Evolutionary conservation across 1,140 invertebrate species (phyloP).

Genomic region (Halesus radiatus): DNA sequence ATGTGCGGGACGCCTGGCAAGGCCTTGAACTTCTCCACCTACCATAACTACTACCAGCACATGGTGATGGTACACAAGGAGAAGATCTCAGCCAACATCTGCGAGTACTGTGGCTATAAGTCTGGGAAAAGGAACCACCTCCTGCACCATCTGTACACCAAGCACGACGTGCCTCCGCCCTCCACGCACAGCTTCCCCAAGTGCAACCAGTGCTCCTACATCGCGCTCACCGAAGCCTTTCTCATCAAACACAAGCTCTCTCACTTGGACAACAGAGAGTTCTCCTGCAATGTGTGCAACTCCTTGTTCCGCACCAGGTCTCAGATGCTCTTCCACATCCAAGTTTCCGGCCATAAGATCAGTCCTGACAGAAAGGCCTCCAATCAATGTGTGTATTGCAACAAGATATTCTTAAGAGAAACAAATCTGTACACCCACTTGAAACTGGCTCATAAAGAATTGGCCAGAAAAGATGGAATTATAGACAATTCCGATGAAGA

Average conservation of each 20-base stretch:
- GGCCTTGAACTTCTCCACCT: conserved; percentile 80
- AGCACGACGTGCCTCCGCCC: conserved; percentile 83
- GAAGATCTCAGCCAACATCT: conserved; percentile 83
- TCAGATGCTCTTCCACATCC: conserved; percentile 70
- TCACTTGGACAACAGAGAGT: conserved; percentile 66
- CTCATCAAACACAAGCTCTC: conserved; percentile 77
- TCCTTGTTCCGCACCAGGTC: conserved; percentile 67
- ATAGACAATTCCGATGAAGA: conserved; percentile 75
- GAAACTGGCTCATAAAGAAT: conserved; percentile 73
- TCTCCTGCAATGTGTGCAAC: conserved; percentile 70
- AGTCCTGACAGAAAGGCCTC: conserved; percentile 65
- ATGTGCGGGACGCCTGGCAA: conserved; percentile 76
- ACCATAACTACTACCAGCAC: conserved; percentile 84
- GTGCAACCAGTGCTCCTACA: conserved; percentile 82
- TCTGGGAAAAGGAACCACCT: conserved; percentile 82
- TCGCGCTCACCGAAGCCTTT: conserved; percentile 78
- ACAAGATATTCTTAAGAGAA: conserved; percentile 75
- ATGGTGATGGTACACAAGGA: conserved; percentile 86
- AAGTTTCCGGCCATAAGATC: conserved; percentile 72
- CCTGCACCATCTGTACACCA: conserved; percentile 85
- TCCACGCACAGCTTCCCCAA: conserved; percentile 80
- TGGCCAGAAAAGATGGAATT: conserved; percentile 73
- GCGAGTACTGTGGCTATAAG: conserved; percentile 87
- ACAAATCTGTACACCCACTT: conserved; percentile 78
- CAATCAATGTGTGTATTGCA: conserved; percentile 79